phyloP scores from a whole-genome alignment of 2,113 vertebrate genomes.

The Ia io region DNA sequence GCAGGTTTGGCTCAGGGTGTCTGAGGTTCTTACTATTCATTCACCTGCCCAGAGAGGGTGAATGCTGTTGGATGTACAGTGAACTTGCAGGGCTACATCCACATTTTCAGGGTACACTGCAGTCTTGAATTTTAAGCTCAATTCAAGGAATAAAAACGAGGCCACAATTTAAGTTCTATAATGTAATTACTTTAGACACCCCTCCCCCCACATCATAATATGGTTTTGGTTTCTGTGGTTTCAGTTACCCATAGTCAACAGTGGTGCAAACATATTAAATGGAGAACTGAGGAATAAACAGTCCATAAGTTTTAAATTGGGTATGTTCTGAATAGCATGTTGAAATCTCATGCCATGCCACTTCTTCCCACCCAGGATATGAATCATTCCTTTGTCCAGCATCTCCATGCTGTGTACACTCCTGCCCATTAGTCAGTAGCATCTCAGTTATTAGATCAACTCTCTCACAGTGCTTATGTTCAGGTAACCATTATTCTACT shows the following conservation, averaged over 20 bases:
- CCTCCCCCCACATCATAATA: no score
- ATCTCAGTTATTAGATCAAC: not conserved
- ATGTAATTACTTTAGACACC: not conserved
- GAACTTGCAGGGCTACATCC: not conserved
- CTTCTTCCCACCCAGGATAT: not conserved
- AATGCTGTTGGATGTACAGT: rapidly evolving
- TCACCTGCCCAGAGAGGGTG: not conserved
- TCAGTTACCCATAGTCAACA: not conserved
- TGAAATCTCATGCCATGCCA: not conserved
- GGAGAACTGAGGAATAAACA: not conserved
- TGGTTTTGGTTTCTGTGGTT: not conserved
- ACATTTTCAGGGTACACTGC: not conserved
- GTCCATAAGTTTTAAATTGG: not conserved
- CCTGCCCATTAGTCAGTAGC: not conserved
- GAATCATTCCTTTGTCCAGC: not conserved
- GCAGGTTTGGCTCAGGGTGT: not conserved
- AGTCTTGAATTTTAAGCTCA: not conserved
- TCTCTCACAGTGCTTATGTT: not conserved
- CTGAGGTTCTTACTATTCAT: not conserved
- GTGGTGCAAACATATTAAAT: not conserved
- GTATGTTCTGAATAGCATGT: not conserved
- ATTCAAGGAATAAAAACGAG: not conserved
- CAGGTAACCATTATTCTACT: not conserved
- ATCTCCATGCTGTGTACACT: not conserved
- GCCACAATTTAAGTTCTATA: not conserved